A percentile compares a stretch with the other conserved stretches of the same genome.
phyloP scores from a whole-genome alignment of 2,113 vertebrate species.

The rabbit (Oryctolagus cuniculus) region DNA sequence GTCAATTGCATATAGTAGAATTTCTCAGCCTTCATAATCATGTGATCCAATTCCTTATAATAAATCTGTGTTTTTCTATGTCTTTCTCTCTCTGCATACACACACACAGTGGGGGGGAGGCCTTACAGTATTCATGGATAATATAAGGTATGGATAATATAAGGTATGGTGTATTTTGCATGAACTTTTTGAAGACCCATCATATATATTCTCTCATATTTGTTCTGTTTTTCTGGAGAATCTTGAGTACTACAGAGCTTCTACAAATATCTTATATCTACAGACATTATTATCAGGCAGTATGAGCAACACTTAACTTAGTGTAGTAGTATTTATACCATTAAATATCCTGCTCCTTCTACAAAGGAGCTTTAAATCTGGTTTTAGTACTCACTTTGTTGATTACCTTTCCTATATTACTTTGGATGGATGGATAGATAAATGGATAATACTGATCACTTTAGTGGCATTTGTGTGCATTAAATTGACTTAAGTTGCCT shows the following conservation, averaged over 20 bases:
- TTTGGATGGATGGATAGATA: background rate
- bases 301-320: background rate
- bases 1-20: background rate
- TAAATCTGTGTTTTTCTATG: background rate
- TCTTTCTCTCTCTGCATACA: no score
- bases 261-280: background rate
- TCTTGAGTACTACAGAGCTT: background rate
- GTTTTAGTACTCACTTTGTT: background rate
- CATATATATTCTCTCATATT: background rate
- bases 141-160: no score
- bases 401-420: background rate
- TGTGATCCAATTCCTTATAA: background rate
- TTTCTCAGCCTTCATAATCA: background rate
- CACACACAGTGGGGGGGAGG: no score
- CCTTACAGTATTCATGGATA: no score
- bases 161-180: no score
- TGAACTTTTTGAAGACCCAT: no score
- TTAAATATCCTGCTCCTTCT: background rate
- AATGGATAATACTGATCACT: background rate
- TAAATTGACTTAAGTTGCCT: background rate
- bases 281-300: background rate
- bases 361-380: slow-evolving; percentile 21
- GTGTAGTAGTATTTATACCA: background rate
- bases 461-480: background rate
- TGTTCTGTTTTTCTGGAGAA: background rate